Base-by-base conservation (phyloP, 2,113 vertebrate species). In the Ammospiza nelsoni region DNA sequence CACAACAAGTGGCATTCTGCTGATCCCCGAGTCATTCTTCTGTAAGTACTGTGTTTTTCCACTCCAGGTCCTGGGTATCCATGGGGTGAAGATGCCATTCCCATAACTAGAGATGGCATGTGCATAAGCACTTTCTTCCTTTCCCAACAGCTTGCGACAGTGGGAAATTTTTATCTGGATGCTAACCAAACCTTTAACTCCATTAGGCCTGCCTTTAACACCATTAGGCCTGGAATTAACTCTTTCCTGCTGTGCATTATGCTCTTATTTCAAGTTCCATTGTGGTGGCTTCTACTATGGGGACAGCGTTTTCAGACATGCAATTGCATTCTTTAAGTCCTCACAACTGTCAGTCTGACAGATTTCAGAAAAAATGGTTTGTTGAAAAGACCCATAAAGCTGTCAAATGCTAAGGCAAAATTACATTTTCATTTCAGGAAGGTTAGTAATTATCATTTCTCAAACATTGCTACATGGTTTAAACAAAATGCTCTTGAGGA, bases 351-450 rank as follows among this genome's bases (percentile, higher is more conserved):
- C 71, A 71, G 35, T 69, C 63, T 71, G 85, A 81, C 52, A 84
- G 11, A 67, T 78, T 92, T 92, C 52, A 84, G 72, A 95, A 94
- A 84, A 92, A 93, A 71, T 44, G 19, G 14, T 7, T 89, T 73
- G 37, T 52, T 88, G 44, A 62, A 88, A 94, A 88, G 73, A 59
- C 35, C 20, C 68, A 86, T 74, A 92, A 95, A 93, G 17, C 51
- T 71, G 67, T 92, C 65, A 88, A 84, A 90, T 33, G 11, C n/a
- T 74, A 78, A 71, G 11, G n/a, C 20, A 90, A 93, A 95, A 86
- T 94, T 93, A 90, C 93, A 86, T 88, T 82, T 84, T 72, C 58
- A 61, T 96, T 96, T 90, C 69, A 68, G 65, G 68, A 84, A 90
- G 52, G 48, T 80, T 91, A 83, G 61, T 77, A 90, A 95, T 96